These are phyloP conservation scores for Sinosuthora webbiana DNA, from an alignment of 2,113 vertebrate species.

Conservation along the genomic window DNA sequence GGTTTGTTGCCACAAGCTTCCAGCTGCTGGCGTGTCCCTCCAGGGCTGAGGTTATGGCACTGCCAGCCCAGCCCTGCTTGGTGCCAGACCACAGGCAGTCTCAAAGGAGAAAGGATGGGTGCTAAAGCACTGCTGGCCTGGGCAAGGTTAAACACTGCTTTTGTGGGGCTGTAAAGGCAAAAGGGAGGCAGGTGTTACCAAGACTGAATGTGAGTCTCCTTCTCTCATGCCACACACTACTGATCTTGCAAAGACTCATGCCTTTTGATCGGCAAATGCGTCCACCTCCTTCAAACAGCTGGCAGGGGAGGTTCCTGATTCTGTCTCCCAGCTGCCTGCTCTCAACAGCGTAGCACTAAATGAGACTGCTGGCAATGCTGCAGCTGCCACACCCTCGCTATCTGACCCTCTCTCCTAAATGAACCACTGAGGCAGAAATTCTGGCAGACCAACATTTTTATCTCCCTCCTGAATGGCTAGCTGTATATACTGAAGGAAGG, in stretches of 20 bases:
- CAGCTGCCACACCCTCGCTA: accelerated
- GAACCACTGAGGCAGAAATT: not conserved
- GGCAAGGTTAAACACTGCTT: not conserved
- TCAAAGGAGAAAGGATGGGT: not conserved
- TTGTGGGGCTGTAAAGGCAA: not conserved
- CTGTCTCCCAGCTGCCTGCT: not conserved
- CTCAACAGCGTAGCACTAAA: not conserved
- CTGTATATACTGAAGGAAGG: not conserved
- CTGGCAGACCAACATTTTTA: not conserved
- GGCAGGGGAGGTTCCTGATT: not conserved
- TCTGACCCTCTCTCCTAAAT: not conserved
- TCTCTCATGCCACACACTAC: accelerated
- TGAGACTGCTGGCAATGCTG: not conserved
- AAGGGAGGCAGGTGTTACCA: not conserved
- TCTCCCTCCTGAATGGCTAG: not conserved
- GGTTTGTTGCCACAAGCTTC: not conserved
- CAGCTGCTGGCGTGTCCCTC: accelerated
- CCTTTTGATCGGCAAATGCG: not conserved
- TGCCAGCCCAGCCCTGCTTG: accelerated
- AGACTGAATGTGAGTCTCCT: accelerated
- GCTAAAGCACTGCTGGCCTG: not conserved
- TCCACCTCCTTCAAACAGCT: not conserved
- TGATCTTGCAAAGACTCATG: not conserved
- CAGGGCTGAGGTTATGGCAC: not conserved
- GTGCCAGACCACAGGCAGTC: not conserved